Conservation (phyloP, 2,113 vertebrate species). For the Oreochromis tanganicae region DNA sequence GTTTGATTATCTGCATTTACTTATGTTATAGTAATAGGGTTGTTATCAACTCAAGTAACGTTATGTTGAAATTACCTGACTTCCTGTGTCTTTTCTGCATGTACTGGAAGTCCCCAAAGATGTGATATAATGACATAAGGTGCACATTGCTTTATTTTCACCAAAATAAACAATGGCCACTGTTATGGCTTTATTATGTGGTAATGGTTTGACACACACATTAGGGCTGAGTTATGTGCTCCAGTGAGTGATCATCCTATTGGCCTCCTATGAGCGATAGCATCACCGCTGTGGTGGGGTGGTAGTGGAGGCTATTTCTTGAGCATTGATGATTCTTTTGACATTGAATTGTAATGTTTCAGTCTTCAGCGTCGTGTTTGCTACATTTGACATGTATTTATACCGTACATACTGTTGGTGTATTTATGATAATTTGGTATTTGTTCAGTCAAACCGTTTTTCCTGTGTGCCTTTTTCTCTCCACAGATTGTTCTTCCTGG, state of each 20-base stretch:
- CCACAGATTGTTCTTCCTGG: conserved; percentile 88
- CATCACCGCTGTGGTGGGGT: background rate
- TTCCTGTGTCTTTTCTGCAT: background rate
- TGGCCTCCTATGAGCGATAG: background rate
- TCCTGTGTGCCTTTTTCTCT: background rate
- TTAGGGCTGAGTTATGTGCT: background rate
- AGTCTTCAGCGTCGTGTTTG: background rate
- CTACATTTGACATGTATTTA: fast-evolving
- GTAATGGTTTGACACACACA: fast-evolving
- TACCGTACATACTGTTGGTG: background rate
- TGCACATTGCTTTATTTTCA: background rate
- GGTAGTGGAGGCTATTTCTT: background rate
- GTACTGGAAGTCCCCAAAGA: background rate
- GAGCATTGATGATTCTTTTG: background rate
- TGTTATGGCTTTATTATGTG: background rate
- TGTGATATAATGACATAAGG: background rate
- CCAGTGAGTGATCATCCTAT: background rate
- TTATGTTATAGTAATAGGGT: fast-evolving
- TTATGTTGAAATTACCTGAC: background rate
- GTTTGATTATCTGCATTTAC: background rate
- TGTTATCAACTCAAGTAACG: background rate
- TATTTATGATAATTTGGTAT: background rate
- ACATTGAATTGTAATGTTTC: background rate
- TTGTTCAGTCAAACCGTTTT: background rate
- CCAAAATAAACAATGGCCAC: background rate